Evolutionary conservation across 2,888 invertebrate genomes (phyloP).

Genomic region (Tridacna gigas): DNA sequence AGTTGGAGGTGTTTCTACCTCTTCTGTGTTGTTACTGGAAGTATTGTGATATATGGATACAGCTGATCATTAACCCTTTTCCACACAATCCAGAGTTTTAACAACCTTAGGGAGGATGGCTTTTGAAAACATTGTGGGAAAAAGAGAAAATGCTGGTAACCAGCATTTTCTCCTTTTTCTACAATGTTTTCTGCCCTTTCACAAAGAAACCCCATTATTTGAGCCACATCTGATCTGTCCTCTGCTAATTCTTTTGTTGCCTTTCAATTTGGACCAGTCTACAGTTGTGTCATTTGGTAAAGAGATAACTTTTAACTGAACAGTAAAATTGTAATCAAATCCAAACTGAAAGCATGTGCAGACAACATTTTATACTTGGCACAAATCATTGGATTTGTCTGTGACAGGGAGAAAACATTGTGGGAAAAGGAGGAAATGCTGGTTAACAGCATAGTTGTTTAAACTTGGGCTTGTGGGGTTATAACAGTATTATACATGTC

Average conservation of each 20-base stretch:
- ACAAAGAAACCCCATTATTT: too few species aligned
- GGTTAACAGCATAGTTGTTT: neutral
- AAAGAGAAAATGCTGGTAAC: neutral
- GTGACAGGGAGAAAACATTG: neutral
- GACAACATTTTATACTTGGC: neutral
- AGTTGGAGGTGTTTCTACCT: constrained; percentile 9
- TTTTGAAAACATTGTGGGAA: neutral
- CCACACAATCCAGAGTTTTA: too few species aligned
- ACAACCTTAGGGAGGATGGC: too few species aligned
- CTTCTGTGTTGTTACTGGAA: constrained; percentile 14
- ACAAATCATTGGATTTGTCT: neutral
- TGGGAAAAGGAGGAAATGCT: neutral
- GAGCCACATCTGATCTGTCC: too few species aligned
- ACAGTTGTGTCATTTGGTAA: too few species aligned
- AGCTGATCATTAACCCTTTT: too few species aligned
- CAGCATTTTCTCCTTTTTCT: too few species aligned
- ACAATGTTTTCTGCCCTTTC: too few species aligned
- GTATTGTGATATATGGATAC: neutral
- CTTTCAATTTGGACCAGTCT: too few species aligned
- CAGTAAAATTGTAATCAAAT: neutral
- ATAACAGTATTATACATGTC: neutral
- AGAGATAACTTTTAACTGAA: neutral
- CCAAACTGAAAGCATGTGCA: neutral
- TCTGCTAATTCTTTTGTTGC: too few species aligned
- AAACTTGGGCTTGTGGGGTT: too few species aligned